Evolutionary conservation across 2,888 invertebrate species (phyloP), one percentile per base, ranked within the genome.

Genomic region (Strigamia crassipes): DNA sequence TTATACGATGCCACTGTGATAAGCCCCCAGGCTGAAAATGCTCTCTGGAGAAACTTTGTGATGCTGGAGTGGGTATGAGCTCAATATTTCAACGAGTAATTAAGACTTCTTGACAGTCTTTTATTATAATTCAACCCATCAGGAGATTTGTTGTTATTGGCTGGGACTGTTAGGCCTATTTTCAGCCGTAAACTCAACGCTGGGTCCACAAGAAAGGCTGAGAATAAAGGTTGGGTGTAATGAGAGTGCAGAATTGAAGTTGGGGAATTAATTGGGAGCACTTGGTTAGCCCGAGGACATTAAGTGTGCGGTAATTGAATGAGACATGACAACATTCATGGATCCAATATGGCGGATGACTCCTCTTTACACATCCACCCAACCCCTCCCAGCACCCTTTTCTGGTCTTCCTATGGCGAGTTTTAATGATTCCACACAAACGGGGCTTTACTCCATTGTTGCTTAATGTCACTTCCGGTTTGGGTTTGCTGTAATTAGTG

Each of bases 201-300:
- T 46, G 4, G 4, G 12, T 46, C n/a, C n/a, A 12, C 2, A 13
- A 46, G 42, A 15, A 13, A 46, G 61, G n/a, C n/a, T n/a, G n/a
- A 23, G 21, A 23, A 18, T 18, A 21, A 61, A 61, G 61, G 61
- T 61, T 46, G 61, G 61, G 61, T 61, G 61, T 61, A 61, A 61
- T 61, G 61, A 18, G 61, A 23, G 61, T 61, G 61, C 61, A 61
- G 15, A 61, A 61, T 61, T 61, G 18, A 23, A 61, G 61, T 61
- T 61, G 61, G 61, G 61, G 61, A 61, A 61, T 61, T 61, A 61
- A 61, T 61, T 61, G 61, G 61, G 61, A 61, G 61, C 61, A 61
- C 61, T 61, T 61, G 61, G 61, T 61, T 61, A 61, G 61, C 61
- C 61, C 10, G 61, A 61, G 61, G 61, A 61, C 61, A 61, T 61